phyloP scores from a whole-genome alignment of 2,888 invertebrate genomes.

The Lithophane leautieri region DNA sequence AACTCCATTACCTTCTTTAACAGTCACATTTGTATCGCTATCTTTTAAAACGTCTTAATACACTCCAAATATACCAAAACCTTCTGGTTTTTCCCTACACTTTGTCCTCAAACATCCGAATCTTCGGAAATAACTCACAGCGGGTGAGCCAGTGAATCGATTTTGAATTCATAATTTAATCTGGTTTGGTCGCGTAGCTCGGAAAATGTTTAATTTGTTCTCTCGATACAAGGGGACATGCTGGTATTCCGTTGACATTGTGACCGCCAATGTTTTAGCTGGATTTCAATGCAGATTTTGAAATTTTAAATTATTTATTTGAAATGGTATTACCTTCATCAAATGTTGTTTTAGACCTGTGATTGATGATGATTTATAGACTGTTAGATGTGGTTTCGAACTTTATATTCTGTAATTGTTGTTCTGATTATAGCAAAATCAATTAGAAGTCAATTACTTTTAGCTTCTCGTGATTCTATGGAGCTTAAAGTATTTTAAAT shows the following conservation, averaged over 20 bases:
- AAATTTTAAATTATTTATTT: slow-evolving; percentile 38
- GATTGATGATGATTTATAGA: slow-evolving; percentile 20
- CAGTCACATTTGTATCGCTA: background rate
- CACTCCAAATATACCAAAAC: slow-evolving; percentile 4
- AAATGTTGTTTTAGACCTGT: slow-evolving; percentile 7
- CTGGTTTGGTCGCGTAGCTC: slow-evolving; percentile 70
- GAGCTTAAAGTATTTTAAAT: slow-evolving; percentile 2
- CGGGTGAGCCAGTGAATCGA: slow-evolving; percentile 78
- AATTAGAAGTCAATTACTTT: background rate
- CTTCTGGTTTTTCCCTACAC: slow-evolving; percentile 25
- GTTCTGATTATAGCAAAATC: background rate
- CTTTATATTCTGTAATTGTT: background rate
- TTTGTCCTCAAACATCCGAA: slow-evolving; percentile 37
- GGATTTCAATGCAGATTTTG: slow-evolving; percentile 41
- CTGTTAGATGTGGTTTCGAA: background rate
- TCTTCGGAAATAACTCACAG: slow-evolving; percentile 77
- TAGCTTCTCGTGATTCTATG: background rate
- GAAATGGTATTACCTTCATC: background rate
- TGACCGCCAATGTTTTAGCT: slow-evolving; percentile 47
- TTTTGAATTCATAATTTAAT: slow-evolving; percentile 86
- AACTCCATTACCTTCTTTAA: background rate
- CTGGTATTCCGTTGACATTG: slow-evolving; percentile 64
- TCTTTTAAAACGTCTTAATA: background rate
- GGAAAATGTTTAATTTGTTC: slow-evolving; percentile 80
- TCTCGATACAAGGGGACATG: slow-evolving; percentile 69